These are phyloP conservation scores for Reticulitermes speratus DNA, from an alignment of 1,140 invertebrate species.

Conservation along the genomic window DNA sequence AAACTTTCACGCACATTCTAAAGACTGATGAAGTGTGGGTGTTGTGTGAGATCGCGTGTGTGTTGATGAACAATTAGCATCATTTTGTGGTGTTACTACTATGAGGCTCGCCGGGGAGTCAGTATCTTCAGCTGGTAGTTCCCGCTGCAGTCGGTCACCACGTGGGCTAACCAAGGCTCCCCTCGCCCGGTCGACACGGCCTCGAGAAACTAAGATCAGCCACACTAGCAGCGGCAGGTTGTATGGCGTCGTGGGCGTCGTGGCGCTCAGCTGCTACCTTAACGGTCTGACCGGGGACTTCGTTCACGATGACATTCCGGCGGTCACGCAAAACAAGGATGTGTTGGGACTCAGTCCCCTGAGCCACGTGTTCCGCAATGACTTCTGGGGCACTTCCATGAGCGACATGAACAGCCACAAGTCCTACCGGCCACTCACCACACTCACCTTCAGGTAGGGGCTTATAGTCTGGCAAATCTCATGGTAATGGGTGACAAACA, in stretches of 20 bases:
- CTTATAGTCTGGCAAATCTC: not conserved
- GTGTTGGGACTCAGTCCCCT: constrained; percentile 68
- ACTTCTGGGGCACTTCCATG: constrained; percentile 93
- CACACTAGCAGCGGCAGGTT: constrained; percentile 21
- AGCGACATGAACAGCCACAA: constrained; percentile 78
- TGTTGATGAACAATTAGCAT: not conserved
- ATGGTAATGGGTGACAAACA: no score
- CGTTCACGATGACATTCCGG: constrained; percentile 88
- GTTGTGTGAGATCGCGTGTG: not conserved
- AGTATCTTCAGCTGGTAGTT: not conserved
- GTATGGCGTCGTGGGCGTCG: constrained; percentile 62
- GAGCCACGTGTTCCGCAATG: constrained; percentile 70
- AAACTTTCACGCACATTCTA: no score
- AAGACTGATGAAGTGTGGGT: no score
- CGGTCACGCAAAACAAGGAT: constrained; percentile 81
- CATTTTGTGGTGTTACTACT: not conserved
- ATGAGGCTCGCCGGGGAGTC: not conserved
- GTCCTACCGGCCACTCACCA: constrained; percentile 79
- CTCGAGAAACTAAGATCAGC: not conserved
- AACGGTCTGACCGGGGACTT: constrained; percentile 82
- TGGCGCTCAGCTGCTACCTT: constrained; percentile 68
- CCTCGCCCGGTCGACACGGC: not conserved
- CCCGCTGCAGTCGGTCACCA: not conserved
- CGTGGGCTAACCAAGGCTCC: not conserved
- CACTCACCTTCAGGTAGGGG: constrained; percentile 76